Evolutionary conservation across 2,888 invertebrate species (phyloP).

Genomic region (Calameuta pallipes): DNA sequence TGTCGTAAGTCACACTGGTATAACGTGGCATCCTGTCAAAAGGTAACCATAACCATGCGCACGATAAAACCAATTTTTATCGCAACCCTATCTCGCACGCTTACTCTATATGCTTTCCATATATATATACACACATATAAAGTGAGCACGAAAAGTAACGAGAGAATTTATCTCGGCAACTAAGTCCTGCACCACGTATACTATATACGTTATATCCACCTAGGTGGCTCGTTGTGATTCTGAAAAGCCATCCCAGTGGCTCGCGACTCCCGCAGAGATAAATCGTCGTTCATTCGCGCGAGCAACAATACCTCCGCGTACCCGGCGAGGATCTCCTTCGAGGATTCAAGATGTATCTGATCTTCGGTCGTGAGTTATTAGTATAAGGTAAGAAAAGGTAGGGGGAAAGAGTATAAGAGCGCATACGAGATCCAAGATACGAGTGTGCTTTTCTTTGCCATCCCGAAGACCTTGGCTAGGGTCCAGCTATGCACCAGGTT

Average conservation of each 20-base stretch:
- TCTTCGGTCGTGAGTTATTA: constrained; percentile 47
- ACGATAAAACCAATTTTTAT: background rate
- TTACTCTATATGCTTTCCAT: background rate
- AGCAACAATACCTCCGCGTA: background rate
- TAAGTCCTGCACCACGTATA: background rate
- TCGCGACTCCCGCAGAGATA: constrained; percentile 36
- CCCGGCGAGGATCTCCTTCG: background rate
- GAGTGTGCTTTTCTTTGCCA: background rate
- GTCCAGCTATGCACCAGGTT: background rate
- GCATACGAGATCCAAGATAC: background rate
- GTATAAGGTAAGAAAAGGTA: constrained; percentile 23
- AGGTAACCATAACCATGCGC: background rate
- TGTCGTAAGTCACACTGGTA: background rate
- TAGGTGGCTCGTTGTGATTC: background rate
- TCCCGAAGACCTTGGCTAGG: background rate
- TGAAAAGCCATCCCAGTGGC: background rate
- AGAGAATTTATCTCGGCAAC: background rate
- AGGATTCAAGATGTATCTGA: constrained; percentile 31
- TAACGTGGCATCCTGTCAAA: background rate
- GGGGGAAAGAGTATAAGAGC: background rate
- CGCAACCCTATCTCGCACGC: background rate
- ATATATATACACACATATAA: too few relatives aligned
- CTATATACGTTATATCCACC: background rate
- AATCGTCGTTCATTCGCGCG: constrained; percentile 48
- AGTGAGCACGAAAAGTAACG: background rate